A percentile compares a stretch with the other conserved stretches of the same genome.
These are phyloP conservation scores for Trididemnum clinides DNA, from an alignment of 23 tunicate genomes.

Conservation along the genomic window DNA sequence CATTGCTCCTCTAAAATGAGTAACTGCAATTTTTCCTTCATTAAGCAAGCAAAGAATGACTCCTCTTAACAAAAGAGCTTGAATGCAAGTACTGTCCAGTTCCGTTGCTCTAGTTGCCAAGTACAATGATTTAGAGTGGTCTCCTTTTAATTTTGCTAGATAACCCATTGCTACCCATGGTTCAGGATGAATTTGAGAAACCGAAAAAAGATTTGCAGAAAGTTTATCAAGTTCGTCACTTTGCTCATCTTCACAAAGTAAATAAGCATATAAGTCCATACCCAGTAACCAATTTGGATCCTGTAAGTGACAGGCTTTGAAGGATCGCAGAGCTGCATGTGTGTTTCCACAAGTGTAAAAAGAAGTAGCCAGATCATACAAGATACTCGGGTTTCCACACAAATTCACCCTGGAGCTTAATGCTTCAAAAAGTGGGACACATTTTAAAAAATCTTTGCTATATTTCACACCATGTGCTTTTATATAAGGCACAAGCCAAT, in stretches of 20 bases:
- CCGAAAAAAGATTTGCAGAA: conserved; percentile 51
- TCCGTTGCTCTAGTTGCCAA: conserved; percentile 69
- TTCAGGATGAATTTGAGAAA: conserved; percentile 71
- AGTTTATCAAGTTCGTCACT: conserved; percentile 60
- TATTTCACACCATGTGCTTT: conserved; percentile 71
- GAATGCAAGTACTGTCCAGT: conserved; percentile 44
- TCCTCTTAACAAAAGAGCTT: conserved; percentile 76
- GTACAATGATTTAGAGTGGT: conserved; percentile 62
- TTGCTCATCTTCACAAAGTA: conserved; percentile 74
- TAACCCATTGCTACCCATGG: conserved; percentile 89
- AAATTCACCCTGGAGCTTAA: conserved; percentile 20
- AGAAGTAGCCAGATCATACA: conserved; percentile 61
- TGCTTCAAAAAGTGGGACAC: conserved; percentile 46
- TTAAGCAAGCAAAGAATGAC: conserved; percentile 46
- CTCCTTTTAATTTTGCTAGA: conserved; percentile 49
- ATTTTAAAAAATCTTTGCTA: conserved; percentile 47
- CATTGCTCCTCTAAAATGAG: conserved; percentile 72
- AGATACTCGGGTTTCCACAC: conserved; percentile 38
- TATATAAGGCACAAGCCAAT: conserved; percentile 66
- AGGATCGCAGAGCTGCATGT: conserved; percentile 36
- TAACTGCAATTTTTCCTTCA: conserved; percentile 57
- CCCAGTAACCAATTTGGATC: conserved; percentile 58
- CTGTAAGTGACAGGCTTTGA: conserved; percentile 39
- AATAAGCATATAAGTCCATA: conserved; percentile 79
- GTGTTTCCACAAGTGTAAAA: conserved; percentile 42